Evolutionary conservation across 2,797 vertebrate species (phyloP), one percentile per base, ranked within the genome.

Genomic region (Pogonophryne albipinna): DNA sequence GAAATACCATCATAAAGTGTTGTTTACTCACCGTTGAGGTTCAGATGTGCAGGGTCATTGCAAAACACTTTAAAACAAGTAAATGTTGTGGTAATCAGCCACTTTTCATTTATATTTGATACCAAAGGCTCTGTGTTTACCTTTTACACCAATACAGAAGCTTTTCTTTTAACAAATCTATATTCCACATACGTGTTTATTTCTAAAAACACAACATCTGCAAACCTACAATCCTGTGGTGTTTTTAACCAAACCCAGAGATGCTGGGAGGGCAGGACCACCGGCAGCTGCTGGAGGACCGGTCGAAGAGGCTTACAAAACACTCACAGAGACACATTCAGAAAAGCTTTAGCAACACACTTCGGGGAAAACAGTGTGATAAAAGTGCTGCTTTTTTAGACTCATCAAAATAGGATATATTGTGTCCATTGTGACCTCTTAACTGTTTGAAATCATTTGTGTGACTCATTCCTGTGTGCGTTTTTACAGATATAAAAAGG

Each of bases 381-480:
- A 8, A 57, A 10, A 38, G 10, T 57, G 4, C 27, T 55, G 52
- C 52, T 55, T 31, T 56, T 34, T 4, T 16, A 16, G 5, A 34
- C 34, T 6, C 34, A 8, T 34, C 34, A 34, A 34, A 7, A 34
- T 34, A 34, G 34, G 6, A 34, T 34, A 8, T 34, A 34, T 34
- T 34, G 34, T 34, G 12, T 20, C 4, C n/a, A 9, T 44, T 49
- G n/a, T 13, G 20, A 11, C 45, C 45, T 46, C 50, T 51, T 20
- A 12, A 52, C 50, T 41, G 59, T 47, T 3, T 20, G 27, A 20
- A 23, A 31, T 46, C 20, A 62, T 49, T 7, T 50, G 17, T 7
- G 17, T 17, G 59, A 38, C 19, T 55, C 27, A n/a, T 58, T 34
- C 76, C 19, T 55, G 15, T 17, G 71, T n/a, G 4, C 64, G 42